Conservation (phyloP, 2,113 vertebrate species). For the Platysternon megacephalum region DNA sequence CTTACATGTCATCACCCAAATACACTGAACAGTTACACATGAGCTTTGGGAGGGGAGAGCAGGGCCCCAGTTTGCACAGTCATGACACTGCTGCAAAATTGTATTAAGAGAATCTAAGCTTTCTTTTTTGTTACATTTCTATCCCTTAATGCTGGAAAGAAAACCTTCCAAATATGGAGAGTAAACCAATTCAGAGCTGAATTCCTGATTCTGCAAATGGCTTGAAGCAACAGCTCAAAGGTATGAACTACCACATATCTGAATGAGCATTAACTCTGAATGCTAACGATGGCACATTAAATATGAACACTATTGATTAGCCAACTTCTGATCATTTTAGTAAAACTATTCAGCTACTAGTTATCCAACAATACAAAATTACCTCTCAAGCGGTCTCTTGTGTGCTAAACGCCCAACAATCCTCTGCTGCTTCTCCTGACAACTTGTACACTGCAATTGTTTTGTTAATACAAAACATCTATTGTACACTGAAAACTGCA, state of each 20-base stretch:
- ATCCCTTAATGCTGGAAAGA: background rate
- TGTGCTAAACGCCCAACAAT: background rate
- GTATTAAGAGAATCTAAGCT: background rate
- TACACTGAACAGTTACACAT: background rate
- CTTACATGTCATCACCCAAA: accelerated
- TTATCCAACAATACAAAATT: background rate
- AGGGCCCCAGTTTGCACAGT: background rate
- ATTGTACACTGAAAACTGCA: background rate
- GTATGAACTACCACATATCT: background rate
- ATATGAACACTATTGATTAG: background rate
- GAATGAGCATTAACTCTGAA: accelerated
- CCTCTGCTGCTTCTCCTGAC: background rate
- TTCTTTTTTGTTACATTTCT: background rate
- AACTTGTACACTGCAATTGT: accelerated
- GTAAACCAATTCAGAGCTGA: background rate
- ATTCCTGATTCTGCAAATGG: accelerated
- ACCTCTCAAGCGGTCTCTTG: accelerated
- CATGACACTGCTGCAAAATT: background rate
- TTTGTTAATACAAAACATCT: background rate
- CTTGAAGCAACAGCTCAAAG: background rate
- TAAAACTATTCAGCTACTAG: accelerated
- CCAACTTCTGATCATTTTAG: background rate
- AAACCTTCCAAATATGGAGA: background rate
- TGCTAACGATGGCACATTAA: background rate
- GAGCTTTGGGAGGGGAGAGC: background rate